A percentile compares a stretch with the other conserved stretches of the same genome.
These are phyloP conservation scores for Cotesia glomerata DNA, from an alignment of 1,140 invertebrate species.

Conservation along the genomic window DNA sequence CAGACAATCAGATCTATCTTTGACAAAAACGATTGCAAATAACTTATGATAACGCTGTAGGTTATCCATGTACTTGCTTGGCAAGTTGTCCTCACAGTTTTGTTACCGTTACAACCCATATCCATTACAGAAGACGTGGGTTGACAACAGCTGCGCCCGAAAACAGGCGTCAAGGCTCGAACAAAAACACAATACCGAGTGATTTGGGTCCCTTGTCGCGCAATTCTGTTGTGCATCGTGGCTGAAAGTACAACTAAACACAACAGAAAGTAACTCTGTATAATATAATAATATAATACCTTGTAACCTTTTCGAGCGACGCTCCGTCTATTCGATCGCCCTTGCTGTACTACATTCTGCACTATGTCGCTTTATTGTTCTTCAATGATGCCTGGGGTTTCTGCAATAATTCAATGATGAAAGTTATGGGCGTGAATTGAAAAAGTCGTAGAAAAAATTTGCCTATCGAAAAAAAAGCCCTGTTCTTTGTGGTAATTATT, in stretches of 20 bases:
- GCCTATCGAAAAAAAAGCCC: neutral
- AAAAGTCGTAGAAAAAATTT: neutral
- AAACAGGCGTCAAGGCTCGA: constrained; percentile 31
- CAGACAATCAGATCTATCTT: no score
- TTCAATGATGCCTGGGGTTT: neutral
- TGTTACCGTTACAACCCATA: constrained; percentile 31
- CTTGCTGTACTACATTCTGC: no score
- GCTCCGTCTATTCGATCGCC: neutral
- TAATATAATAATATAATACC: no score
- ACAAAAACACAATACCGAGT: constrained; percentile 40
- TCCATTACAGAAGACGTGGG: constrained; percentile 35
- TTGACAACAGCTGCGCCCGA: constrained; percentile 36
- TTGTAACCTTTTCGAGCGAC: constrained; percentile 12
- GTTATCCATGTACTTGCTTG: neutral
- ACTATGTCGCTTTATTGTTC: neutral
- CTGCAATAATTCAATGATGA: neutral
- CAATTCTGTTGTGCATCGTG: neutral
- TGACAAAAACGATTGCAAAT: no score
- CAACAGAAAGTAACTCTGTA: neutral
- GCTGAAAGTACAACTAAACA: neutral
- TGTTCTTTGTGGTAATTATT: constrained; percentile 17
- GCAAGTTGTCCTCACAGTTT: neutral
- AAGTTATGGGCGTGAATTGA: constrained; percentile 16
- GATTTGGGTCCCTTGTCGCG: constrained; percentile 34
- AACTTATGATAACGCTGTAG: neutral